phyloP scores from a whole-genome alignment of 2,888 invertebrate species.

The Caenorhabditis auriculariae region DNA sequence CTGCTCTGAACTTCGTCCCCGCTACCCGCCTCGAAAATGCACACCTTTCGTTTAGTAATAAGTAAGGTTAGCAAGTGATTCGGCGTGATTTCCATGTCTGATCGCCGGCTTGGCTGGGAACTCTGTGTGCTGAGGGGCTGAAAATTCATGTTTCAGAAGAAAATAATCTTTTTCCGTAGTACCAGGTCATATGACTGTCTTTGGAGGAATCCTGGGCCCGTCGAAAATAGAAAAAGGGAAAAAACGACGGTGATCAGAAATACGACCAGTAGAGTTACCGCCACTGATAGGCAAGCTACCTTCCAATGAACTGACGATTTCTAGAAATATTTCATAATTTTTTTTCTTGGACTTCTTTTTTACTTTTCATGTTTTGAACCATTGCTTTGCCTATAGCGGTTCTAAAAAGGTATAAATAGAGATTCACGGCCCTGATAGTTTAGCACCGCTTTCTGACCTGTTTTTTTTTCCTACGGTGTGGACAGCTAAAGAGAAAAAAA shows the following conservation, averaged over 20 bases:
- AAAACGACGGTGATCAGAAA: slow-evolving; percentile 22
- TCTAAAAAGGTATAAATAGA: no score
- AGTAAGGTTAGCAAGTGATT: slow-evolving; percentile 52
- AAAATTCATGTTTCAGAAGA: no score
- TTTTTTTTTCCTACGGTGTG: no score
- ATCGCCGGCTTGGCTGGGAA: slow-evolving; percentile 4
- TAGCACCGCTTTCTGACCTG: no score
- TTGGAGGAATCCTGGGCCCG: slow-evolving; percentile 10
- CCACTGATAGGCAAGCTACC: slow-evolving; percentile 24
- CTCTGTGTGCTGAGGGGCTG: slow-evolving; percentile 15
- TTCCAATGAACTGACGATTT: slow-evolving; percentile 8
- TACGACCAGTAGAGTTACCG: slow-evolving; percentile 20
- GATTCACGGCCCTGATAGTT: no score
- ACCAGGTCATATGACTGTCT: slow-evolving; percentile 28
- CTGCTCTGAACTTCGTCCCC: slow-evolving; percentile 39
- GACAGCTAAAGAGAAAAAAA: no score
- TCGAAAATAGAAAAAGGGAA: slow-evolving; percentile 20
- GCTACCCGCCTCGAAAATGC: slow-evolving; percentile 52
- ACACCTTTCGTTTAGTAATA: slow-evolving; percentile 54
- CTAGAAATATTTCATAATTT: not conserved
- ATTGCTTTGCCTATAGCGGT: no score
- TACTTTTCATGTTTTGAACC: no score
- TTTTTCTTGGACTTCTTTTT: no score
- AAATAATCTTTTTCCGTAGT: not conserved
- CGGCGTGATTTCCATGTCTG: slow-evolving; percentile 45